Evolutionary conservation across 2,797 vertebrate genomes (phyloP).

Genomic region (Semaprochilodus insignis): DNA sequence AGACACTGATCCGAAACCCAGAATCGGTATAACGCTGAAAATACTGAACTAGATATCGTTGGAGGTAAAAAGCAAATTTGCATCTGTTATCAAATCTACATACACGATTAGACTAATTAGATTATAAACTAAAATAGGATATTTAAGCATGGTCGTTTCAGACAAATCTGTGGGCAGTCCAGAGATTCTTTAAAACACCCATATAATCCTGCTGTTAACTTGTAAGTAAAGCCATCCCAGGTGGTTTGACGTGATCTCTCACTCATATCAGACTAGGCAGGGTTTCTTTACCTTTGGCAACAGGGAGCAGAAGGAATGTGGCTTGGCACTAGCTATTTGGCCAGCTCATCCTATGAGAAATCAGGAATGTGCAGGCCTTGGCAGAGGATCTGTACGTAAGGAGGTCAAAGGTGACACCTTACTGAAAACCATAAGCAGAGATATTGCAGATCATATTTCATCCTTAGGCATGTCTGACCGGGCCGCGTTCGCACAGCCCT

Average conservation of each 20-base stretch:
- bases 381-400: constrained; percentile 6
- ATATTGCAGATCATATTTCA: constrained; percentile 35
- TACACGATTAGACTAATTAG: no score
- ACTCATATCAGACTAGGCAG: constrained; percentile 7
- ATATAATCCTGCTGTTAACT: no score
- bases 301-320: constrained; percentile 1
- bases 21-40: no score
- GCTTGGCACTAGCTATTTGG: constrained; percentile 18
- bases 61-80: no score
- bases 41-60: no score
- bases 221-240: no score
- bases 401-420: constrained; percentile 39
- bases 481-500: neutral
- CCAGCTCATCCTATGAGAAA: constrained; percentile 26
- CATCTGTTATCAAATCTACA: no score
- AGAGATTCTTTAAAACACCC: no score
- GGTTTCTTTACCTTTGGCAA: constrained; percentile 11
- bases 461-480: neutral
- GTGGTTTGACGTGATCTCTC: neutral
- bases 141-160: no score
- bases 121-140: no score
- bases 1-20: no score
- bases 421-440: constrained; percentile 30
- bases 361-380: constrained; percentile 37
- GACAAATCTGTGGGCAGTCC: no score